Evolutionary conservation across 2,113 vertebrate species (phyloP), one percentile per base, ranked within the genome.

Genomic region (Eptesicus fuscus): DNA sequence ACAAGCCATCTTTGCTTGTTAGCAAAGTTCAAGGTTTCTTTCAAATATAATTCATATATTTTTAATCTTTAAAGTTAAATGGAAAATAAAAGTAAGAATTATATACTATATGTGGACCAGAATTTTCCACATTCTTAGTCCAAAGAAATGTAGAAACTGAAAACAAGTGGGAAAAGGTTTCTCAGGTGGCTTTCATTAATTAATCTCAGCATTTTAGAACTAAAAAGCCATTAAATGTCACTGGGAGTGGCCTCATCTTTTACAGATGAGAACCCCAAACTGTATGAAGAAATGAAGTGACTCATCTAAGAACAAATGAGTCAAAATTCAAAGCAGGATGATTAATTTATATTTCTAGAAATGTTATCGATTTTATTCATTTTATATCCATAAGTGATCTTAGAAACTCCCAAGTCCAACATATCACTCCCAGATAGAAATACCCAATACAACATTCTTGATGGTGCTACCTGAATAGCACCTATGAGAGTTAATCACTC

Each of bases 1-100:
- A 17, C 73, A 20, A 37, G 47, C 25, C 13, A 63, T 91, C 28
- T 93, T 44, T 91, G 47, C 23, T 79, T 65, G 20, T 69, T 76
- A 67, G 37, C 0, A 35, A 92, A 95, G 32, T 32, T 94, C 56
- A 87, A 87, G 78, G 9, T 90, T 83, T 94, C 25, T 74, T 87
- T 74, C 71, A 82, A 79, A 82, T 80, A 59, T 88, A 82, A 91
- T 76, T 77, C 25, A 82, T 35, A 2, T 47, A 76, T 30, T 76
- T 88, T 92, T 69, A 85, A 88, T 74, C 40, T 94, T 96, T 86
- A 85, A 92, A 82, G 35, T 89, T 25, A 94, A 94, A 71, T 59
- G 23, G 28, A 44, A 53, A 78, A 30, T 3, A 65, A 89, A 86
- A 77, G n/a, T 85, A 44, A 63, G 22, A 91, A 63, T 32, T 82